These are phyloP conservation scores for Cydia amplana DNA, from an alignment of 1,140 invertebrate genomes.

Conservation along the genomic window DNA sequence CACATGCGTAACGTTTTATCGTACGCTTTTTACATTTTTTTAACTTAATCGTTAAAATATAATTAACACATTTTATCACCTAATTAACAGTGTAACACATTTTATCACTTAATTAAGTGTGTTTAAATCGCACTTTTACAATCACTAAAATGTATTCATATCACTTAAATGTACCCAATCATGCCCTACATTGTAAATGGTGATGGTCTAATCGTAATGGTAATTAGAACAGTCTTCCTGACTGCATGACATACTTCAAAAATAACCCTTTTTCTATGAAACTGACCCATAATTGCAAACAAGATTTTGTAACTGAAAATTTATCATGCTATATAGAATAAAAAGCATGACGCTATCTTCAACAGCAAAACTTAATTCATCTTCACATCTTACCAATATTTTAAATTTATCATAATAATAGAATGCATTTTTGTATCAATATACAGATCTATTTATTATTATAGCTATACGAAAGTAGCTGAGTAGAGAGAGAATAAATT, in stretches of 20 bases:
- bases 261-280: conserved; percentile 41
- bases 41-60: background rate
- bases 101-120: conserved; percentile 1
- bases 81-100: background rate
- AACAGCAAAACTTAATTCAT: conserved; percentile 5
- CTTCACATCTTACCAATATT: conserved; percentile 16
- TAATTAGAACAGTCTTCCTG: conserved; percentile 36
- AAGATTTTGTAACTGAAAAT: background rate
- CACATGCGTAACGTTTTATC: background rate
- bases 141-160: background rate
- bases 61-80: background rate
- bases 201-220: background rate
- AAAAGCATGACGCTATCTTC: conserved; percentile 24
- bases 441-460: conserved; percentile 59
- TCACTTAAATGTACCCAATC: background rate
- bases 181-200: background rate
- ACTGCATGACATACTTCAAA: conserved; percentile 55
- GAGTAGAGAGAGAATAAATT: background rate
- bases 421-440: conserved; percentile 32
- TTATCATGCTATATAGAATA: conserved; percentile 20
- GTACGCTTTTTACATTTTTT: background rate
- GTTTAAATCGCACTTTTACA: background rate
- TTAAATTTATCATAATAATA: conserved; percentile 10
- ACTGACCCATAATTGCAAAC: conserved; percentile 65
- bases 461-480: conserved; percentile 11